phyloP scores from a whole-genome alignment of 2,797 vertebrate species.

The Ptychobarbus kaznakovi region DNA sequence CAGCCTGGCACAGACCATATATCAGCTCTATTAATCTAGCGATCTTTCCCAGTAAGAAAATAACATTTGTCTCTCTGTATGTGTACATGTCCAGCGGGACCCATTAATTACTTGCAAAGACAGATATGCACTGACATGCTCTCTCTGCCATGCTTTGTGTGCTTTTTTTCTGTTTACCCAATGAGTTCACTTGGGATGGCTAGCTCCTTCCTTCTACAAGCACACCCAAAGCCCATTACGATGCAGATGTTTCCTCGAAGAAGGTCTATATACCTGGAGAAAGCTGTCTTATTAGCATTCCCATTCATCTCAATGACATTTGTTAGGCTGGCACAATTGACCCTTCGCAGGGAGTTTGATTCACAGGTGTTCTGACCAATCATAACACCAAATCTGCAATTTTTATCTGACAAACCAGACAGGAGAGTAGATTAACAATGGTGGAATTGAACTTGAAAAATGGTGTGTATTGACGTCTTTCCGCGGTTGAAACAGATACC shows the following conservation, averaged over 20 bases:
- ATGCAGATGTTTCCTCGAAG: conserved; percentile 25
- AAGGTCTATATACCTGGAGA: background rate
- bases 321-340: background rate
- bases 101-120: conserved; percentile 63
- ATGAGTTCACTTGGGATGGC: conserved; percentile 61
- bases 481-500: background rate
- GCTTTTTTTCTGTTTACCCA: conserved; percentile 59
- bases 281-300: background rate
- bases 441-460: background rate
- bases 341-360: background rate
- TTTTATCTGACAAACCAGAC: background rate
- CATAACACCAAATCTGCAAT: background rate
- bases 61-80: conserved; percentile 53
- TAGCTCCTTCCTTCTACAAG: conserved; percentile 18
- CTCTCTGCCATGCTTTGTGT: conserved; percentile 62
- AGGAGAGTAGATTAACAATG: background rate
- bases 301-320: background rate
- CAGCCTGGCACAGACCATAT: conserved; percentile 28
- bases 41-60: conserved; percentile 54
- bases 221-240: conserved; percentile 26
- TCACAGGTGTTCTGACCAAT: background rate
- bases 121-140: conserved; percentile 57
- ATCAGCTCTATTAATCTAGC: conserved; percentile 52
- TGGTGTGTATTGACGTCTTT: background rate
- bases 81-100: conserved; percentile 51